These are phyloP conservation scores for Pocillopora verrucosa DNA, from an alignment of 64 coral and sea anemone species.

Conservation along the genomic window DNA sequence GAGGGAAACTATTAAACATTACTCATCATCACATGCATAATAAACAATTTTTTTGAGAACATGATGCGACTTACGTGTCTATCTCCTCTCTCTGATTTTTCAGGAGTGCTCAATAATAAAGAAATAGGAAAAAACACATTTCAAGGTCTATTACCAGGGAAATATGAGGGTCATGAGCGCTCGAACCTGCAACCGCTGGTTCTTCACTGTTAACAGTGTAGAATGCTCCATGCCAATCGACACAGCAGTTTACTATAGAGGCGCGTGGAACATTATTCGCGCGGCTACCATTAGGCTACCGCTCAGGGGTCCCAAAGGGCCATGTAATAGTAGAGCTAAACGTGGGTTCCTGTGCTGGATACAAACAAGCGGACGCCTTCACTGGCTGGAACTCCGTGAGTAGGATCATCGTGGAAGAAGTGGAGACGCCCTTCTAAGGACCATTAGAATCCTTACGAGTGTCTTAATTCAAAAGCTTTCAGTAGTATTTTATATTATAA, in stretches of 20 bases:
- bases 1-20: too few relatives aligned
- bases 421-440: background rate
- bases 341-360: background rate
- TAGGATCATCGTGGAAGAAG: slow-evolving; percentile 48
- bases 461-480: background rate
- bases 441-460: background rate
- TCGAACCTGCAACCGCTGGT: slow-evolving; percentile 22
- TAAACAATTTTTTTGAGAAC: too few relatives aligned
- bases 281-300: slow-evolving; percentile 4
- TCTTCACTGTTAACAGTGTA: slow-evolving; percentile 31
- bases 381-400: slow-evolving; percentile 47
- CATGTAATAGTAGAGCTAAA: background rate
- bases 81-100: background rate
- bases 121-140: background rate
- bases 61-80: background rate
- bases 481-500: background rate
- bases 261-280: background rate
- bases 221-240: slow-evolving; percentile 43
- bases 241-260: background rate
- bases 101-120: slow-evolving; percentile 26
- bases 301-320: background rate
- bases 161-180: background rate
- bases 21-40: too few relatives aligned
- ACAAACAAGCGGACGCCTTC: background rate
- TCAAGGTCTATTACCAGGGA: slow-evolving; percentile 27